A percentile compares a stretch with the other conserved stretches of the same genome.
Evolutionary conservation across 2,888 invertebrate genomes (phyloP).

Genomic region (Abscondita cerata): DNA sequence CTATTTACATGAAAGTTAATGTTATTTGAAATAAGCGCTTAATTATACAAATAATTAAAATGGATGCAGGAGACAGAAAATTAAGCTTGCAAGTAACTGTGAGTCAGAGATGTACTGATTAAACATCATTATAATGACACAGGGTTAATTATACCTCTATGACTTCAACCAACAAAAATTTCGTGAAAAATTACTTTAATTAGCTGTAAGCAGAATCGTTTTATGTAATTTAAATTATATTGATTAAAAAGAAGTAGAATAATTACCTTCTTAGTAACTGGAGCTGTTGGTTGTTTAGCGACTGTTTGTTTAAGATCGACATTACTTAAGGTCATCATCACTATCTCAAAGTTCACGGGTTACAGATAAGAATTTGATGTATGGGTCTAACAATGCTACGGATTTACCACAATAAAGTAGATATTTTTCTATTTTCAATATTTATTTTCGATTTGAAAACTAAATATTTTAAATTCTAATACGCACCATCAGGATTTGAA

Average conservation of each 20-base stretch:
- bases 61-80: background rate
- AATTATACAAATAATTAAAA: too few species aligned
- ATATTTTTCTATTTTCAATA: slow-evolving; percentile 16
- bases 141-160: slow-evolving; percentile 15
- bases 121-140: background rate
- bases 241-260: slow-evolving; percentile 19
- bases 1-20: too few species aligned
- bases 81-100: slow-evolving; percentile 10
- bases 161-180: slow-evolving; percentile 8
- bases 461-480: background rate
- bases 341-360: slow-evolving; percentile 45
- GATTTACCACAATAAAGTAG: slow-evolving; percentile 18
- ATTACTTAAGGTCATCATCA: slow-evolving; percentile 46
- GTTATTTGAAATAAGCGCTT: too few species aligned
- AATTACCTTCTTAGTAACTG: slow-evolving; percentile 35
- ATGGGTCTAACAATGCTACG: slow-evolving; percentile 23
- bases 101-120: slow-evolving; percentile 7
- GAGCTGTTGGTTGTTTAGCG: slow-evolving; percentile 38
- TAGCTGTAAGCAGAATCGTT: background rate
- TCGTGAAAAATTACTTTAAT: background rate
- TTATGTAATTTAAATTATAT: background rate
- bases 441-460: slow-evolving; percentile 8
- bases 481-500: background rate
- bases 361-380: slow-evolving; percentile 37
- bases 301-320: slow-evolving; percentile 45